These are phyloP conservation scores for Leptopilina myrica DNA, from an alignment of 2,888 invertebrate species.

Conservation along the genomic window DNA sequence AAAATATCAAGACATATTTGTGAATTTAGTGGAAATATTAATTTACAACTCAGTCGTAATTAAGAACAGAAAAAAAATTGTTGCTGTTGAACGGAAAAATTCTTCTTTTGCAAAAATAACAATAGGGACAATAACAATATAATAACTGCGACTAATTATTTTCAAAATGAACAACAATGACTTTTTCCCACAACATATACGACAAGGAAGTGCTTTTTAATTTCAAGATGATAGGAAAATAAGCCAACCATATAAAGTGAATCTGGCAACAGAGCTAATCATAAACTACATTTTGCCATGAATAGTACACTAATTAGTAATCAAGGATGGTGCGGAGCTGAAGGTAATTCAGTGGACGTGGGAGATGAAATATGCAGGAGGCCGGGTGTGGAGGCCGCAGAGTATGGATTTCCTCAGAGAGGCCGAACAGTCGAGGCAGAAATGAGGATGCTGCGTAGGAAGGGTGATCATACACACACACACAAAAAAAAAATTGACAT, in stretches of 20 bases:
- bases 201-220: too few relatives aligned
- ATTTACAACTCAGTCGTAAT: too few relatives aligned
- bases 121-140: too few relatives aligned
- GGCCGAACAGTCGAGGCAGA: slow-evolving; percentile 19
- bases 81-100: too few relatives aligned
- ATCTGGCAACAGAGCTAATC: slow-evolving; percentile 32
- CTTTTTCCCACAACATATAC: too few relatives aligned
- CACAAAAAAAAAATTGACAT: background rate
- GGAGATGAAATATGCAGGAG: slow-evolving; percentile 39
- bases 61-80: too few relatives aligned
- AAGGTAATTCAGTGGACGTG: slow-evolving; percentile 33
- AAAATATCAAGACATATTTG: too few relatives aligned
- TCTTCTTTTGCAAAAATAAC: too few relatives aligned
- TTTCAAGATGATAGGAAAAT: too few relatives aligned
- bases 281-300: slow-evolving; percentile 33
- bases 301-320: slow-evolving; percentile 42
- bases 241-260: background rate
- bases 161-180: too few relatives aligned
- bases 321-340: slow-evolving; percentile 25
- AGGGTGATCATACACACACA: slow-evolving; percentile 3
- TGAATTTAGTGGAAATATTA: too few relatives aligned
- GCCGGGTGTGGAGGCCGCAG: slow-evolving; percentile 41
- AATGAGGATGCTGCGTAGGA: slow-evolving; percentile 35
- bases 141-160: too few relatives aligned
- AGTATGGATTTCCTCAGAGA: slow-evolving; percentile 39